A percentile compares a stretch with the other conserved stretches of the same genome.
phyloP scores from a whole-genome alignment of 2,888 invertebrate species.

The Sarcophaga variegata region DNA sequence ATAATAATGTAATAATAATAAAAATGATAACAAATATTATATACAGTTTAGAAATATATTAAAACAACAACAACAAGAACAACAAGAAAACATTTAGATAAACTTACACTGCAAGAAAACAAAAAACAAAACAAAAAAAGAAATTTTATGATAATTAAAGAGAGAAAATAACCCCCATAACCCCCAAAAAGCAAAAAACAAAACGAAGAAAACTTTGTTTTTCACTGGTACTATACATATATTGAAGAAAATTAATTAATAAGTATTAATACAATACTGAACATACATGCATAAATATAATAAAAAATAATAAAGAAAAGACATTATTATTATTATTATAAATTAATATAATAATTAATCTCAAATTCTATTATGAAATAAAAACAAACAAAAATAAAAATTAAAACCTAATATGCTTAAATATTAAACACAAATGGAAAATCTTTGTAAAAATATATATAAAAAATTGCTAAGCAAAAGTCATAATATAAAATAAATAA shows the following conservation, averaged over 20 bases:
- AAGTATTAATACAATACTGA: not conserved
- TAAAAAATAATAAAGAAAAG: conserved; percentile 27
- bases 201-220: not conserved
- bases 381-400: conserved; percentile 25
- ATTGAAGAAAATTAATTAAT: too few species aligned
- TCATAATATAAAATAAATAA: conserved; percentile 50
- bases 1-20: conserved; percentile 54
- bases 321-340: not conserved
- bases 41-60: conserved; percentile 62
- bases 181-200: not conserved
- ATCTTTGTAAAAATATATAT: conserved; percentile 62
- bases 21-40: conserved; percentile 5
- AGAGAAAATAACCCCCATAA: too few species aligned
- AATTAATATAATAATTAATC: not conserved
- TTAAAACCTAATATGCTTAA: conserved; percentile 52
- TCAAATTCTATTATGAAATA: conserved; percentile 14
- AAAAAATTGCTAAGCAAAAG: conserved; percentile 66
- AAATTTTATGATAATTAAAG: conserved; percentile 23
- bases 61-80: not conserved
- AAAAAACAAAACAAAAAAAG: conserved; percentile 41
- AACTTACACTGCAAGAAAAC: conserved; percentile 60
- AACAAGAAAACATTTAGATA: conserved; percentile 58
- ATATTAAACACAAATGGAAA: conserved; percentile 30
- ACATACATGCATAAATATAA: conserved; percentile 4
- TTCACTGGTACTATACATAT: not conserved